phyloP scores from a whole-genome alignment of 2,888 invertebrate species.

The Ramazzottius varieornatus region DNA sequence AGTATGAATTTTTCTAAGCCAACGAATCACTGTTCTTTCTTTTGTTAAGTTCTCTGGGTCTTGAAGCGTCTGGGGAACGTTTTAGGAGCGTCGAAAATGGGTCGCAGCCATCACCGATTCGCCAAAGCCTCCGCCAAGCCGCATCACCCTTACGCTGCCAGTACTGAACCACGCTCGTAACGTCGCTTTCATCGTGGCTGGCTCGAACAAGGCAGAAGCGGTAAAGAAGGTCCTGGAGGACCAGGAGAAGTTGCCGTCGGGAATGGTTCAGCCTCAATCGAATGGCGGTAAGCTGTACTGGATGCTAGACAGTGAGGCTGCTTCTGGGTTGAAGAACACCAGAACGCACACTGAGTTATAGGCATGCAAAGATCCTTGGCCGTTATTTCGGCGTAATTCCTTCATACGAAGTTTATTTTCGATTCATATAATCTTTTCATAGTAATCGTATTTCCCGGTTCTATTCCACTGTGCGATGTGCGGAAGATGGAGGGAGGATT shows the following conservation, averaged over 20 bases:
- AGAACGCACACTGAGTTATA: too few species aligned
- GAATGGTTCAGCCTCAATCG: neutral
- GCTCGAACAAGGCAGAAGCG: constrained; percentile 61
- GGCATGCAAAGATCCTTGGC: too few species aligned
- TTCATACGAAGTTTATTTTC: too few species aligned
- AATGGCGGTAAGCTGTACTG: constrained; percentile 17
- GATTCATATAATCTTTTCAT: too few species aligned
- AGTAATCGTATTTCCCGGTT: too few species aligned
- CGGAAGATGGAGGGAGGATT: too few species aligned
- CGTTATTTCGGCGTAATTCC: too few species aligned
- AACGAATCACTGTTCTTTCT: neutral
- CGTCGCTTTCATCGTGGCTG: constrained; percentile 58
- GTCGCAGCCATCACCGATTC: constrained; percentile 67
- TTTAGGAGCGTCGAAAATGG: constrained; percentile 27
- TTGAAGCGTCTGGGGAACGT: too few species aligned
- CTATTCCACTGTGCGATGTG: too few species aligned
- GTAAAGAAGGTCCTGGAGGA: constrained; percentile 33
- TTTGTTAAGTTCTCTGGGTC: neutral
- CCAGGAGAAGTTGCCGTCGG: neutral
- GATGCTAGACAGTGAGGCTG: constrained; percentile 20
- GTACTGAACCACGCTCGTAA: constrained; percentile 57
- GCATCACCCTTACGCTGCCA: constrained; percentile 71
- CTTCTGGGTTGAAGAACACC: constrained; percentile 12
- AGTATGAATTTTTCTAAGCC: constrained; percentile 8
- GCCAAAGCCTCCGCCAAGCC: constrained; percentile 71